A percentile compares a stretch with the other conserved stretches of the same genome.
These are phyloP conservation scores for Acanthopleura granulata DNA, from an alignment of 2,888 invertebrate species.

Conservation along the genomic window DNA sequence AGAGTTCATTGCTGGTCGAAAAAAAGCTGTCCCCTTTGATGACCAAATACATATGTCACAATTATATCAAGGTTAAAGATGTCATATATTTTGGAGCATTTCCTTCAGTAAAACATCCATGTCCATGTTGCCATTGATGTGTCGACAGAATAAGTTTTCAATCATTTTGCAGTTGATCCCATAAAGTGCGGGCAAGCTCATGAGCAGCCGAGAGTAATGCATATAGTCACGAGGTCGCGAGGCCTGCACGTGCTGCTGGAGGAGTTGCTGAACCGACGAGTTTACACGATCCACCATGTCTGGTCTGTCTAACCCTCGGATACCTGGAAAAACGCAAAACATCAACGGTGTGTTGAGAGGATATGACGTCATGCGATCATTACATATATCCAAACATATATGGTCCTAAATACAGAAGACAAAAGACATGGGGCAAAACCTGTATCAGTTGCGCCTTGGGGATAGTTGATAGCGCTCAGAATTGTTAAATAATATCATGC, in stretches of 20 bases:
- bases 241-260: constrained; percentile 59
- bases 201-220: constrained; percentile 63
- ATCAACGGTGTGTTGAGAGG: too few relatives aligned
- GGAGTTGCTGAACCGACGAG: constrained; percentile 56
- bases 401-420: too few relatives aligned
- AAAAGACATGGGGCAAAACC: too few relatives aligned
- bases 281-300: constrained; percentile 56
- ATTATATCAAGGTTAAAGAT: neutral
- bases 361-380: too few relatives aligned
- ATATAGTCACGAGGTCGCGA: constrained; percentile 58
- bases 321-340: constrained; percentile 42
- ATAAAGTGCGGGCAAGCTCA: constrained; percentile 62
- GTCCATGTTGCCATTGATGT: constrained; percentile 56
- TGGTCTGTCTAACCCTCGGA: constrained; percentile 51
- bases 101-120: constrained; percentile 62
- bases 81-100: constrained; percentile 50
- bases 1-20: too few relatives aligned
- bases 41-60: too few relatives aligned
- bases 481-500: too few relatives aligned
- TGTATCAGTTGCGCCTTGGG: too few relatives aligned
- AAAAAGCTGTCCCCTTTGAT: too few relatives aligned
- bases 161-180: constrained; percentile 64
- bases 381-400: too few relatives aligned
- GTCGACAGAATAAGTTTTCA: constrained; percentile 62
- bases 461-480: too few relatives aligned